Conservation (phyloP, 2,113 vertebrate species). For the Corynorhinus townsendii region DNA sequence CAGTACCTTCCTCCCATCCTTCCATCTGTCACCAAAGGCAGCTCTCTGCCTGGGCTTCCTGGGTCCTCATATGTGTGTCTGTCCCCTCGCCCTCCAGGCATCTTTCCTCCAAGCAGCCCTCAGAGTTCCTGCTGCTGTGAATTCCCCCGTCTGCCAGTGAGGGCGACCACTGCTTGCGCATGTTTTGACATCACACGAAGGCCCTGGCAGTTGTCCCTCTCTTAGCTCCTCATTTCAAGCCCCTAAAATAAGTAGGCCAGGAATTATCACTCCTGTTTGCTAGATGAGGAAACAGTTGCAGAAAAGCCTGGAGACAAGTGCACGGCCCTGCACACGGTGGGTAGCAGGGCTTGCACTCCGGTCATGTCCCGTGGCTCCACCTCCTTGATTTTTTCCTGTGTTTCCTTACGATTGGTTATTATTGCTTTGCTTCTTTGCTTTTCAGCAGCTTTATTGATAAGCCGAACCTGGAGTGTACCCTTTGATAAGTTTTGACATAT, state of each 20-base stretch:
- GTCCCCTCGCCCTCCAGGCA: neutral
- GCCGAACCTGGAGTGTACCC: neutral
- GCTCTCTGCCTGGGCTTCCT: neutral
- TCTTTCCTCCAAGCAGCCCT: neutral
- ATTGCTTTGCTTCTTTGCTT: neutral
- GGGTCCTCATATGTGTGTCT: fast-evolving
- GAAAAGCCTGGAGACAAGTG: neutral
- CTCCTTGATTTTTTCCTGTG: neutral
- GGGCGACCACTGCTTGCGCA: fast-evolving
- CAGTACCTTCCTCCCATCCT: fast-evolving
- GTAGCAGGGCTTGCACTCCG: fast-evolving
- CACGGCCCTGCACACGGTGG: fast-evolving
- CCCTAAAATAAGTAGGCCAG: neutral
- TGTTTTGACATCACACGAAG: neutral
- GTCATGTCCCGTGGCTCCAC: neutral
- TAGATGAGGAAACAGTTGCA: neutral
- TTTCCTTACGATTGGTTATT: neutral
- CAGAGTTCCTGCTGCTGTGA: neutral
- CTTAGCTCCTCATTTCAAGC: neutral
- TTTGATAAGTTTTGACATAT: neutral
- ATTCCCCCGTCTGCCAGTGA: neutral
- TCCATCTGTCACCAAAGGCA: neutral
- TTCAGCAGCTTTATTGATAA: neutral
- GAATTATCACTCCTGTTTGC: neutral
- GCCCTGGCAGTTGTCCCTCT: neutral